Evolutionary conservation across 1,140 invertebrate species (phyloP).

Genomic region (Nomia melanderi): DNA sequence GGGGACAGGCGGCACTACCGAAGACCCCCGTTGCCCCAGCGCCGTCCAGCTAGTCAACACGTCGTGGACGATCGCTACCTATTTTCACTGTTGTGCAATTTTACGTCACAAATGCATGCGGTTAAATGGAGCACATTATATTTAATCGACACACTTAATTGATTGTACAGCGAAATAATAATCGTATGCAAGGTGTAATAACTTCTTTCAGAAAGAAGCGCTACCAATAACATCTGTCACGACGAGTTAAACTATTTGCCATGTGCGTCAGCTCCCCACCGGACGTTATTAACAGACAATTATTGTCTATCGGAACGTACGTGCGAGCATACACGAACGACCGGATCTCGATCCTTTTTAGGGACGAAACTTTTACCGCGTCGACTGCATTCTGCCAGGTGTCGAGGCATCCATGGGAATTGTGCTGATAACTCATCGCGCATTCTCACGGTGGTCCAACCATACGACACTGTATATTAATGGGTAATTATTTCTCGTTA

Average conservation of each 20-base stretch:
- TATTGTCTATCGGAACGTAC: slow-evolving; percentile 68
- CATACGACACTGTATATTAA: slow-evolving; percentile 37
- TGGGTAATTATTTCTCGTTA: slow-evolving; percentile 39
- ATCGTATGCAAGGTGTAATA: not conserved
- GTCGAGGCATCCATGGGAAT: slow-evolving; percentile 79
- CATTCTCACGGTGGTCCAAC: slow-evolving; percentile 75
- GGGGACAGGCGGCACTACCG: no score
- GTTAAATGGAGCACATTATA: no score
- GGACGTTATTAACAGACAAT: slow-evolving; percentile 72
- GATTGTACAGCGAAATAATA: no score
- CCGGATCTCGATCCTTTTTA: slow-evolving; percentile 50
- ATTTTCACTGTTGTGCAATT: no score
- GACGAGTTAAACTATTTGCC: slow-evolving; percentile 67
- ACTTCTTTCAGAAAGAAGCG: not conserved
- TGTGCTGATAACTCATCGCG: slow-evolving; percentile 77
- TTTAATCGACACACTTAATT: no score
- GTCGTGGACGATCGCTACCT: no score
- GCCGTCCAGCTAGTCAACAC: no score
- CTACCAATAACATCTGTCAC: slow-evolving; percentile 68
- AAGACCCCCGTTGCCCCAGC: no score
- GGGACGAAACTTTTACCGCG: slow-evolving; percentile 68
- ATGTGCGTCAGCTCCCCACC: slow-evolving; percentile 67
- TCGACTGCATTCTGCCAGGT: slow-evolving; percentile 71
- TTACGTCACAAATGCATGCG: no score
- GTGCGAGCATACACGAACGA: slow-evolving; percentile 17